A percentile compares a stretch with the other conserved stretches of the same genome.
phyloP scores from a whole-genome alignment of 2,113 vertebrate genomes.

The Equus przewalskii region DNA sequence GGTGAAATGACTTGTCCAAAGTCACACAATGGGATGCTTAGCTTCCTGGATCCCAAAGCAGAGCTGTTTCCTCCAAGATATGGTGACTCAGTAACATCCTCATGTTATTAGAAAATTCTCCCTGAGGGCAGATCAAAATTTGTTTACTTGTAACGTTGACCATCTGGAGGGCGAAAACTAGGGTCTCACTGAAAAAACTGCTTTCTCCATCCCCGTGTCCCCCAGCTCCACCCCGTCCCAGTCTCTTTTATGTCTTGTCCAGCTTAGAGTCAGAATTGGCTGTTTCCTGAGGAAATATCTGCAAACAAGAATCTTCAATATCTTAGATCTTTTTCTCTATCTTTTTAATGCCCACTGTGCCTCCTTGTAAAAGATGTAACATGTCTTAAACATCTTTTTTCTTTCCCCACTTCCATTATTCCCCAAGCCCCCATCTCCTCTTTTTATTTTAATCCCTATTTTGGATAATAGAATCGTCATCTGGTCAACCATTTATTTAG shows the following conservation, averaged over 20 bases:
- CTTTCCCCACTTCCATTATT: neutral
- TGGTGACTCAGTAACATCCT: neutral
- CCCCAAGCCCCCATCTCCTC: neutral
- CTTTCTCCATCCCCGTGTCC: neutral
- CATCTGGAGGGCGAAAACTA: neutral
- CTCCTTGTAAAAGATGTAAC: neutral
- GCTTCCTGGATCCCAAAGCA: neutral
- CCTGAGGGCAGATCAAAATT: neutral
- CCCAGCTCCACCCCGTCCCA: neutral
- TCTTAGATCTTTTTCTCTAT: neutral
- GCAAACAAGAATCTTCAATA: neutral
- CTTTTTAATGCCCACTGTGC: neutral
- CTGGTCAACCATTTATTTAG: neutral
- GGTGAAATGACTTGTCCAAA: neutral
- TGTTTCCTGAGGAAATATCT: neutral
- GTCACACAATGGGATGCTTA: neutral
- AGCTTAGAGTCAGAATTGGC: neutral
- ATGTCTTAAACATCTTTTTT: neutral
- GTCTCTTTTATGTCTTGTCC: neutral
- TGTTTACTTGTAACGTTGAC: neutral
- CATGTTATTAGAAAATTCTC: neutral
- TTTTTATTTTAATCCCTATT: neutral
- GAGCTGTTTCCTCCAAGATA: neutral
- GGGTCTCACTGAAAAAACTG: neutral
- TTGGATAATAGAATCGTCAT: neutral